A percentile compares a stretch with the other conserved stretches of the same genome.
These are phyloP conservation scores for Acromyrmex heyeri DNA, from an alignment of 1,140 invertebrate species.

Conservation along the genomic window DNA sequence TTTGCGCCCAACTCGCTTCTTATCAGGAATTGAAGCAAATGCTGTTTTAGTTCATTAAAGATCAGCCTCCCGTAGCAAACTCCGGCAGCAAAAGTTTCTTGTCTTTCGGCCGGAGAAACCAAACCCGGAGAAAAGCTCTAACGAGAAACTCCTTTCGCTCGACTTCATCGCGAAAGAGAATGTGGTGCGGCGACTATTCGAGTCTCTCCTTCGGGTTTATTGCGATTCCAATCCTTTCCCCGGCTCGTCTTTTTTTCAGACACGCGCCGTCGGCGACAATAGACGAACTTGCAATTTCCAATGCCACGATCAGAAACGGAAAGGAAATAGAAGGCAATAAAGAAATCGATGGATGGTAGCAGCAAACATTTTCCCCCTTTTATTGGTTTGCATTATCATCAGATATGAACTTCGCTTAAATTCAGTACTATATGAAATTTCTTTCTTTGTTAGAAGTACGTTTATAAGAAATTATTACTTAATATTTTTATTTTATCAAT, in stretches of 20 bases:
- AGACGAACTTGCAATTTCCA: conserved; percentile 65
- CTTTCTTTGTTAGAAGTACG: neutral
- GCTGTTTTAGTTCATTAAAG: conserved; percentile 63
- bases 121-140: conserved; percentile 59
- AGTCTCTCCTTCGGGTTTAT: conserved; percentile 45
- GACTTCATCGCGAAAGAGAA: conserved; percentile 28
- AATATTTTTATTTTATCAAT: neutral
- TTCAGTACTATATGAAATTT: conserved; percentile 25
- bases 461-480: neutral
- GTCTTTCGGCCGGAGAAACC: conserved; percentile 34
- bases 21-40: conserved; percentile 19
- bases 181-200: conserved; percentile 24
- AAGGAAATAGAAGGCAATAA: conserved; percentile 60
- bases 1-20: conserved; percentile 9
- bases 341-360: conserved; percentile 53
- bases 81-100: conserved; percentile 9
- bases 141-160: conserved; percentile 48
- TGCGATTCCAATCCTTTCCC: conserved; percentile 41
- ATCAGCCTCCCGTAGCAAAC: neutral
- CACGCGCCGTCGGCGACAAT: conserved; percentile 48
- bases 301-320: conserved; percentile 58
- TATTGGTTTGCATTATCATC: conserved; percentile 49
- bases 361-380: conserved; percentile 10
- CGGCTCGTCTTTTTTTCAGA: conserved; percentile 39
- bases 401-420: conserved; percentile 34